phyloP scores from a whole-genome alignment of 2,113 vertebrate species.

The Fulmarus glacialis region DNA sequence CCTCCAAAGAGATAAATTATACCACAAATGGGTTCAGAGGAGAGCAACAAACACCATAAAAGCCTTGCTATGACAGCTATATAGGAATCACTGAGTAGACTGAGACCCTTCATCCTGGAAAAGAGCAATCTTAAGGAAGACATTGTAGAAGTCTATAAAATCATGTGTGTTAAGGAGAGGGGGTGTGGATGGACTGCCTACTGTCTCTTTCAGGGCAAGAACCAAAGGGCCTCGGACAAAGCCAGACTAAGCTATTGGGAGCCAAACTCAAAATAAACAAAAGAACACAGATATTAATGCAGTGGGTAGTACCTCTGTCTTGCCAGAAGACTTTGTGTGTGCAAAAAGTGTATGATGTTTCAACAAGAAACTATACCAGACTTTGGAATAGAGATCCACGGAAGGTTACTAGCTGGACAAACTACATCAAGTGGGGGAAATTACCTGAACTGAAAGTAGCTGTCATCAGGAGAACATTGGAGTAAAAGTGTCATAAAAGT shows the following conservation, averaged over 20 bases:
- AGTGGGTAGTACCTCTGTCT: neutral
- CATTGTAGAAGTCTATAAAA: neutral
- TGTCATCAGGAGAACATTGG: neutral
- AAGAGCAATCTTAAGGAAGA: neutral
- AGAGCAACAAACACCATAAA: neutral
- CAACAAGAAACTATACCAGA: neutral
- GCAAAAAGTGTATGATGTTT: neutral
- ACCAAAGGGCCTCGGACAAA: neutral
- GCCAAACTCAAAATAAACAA: neutral
- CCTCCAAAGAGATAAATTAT: neutral
- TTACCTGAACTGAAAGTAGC: neutral
- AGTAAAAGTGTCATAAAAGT: neutral
- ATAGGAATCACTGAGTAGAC: neutral
- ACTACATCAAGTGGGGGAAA: neutral
- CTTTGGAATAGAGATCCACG: neutral
- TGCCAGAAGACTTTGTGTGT: neutral
- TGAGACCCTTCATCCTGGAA: neutral
- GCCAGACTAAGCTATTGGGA: neutral
- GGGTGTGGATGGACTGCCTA: neutral
- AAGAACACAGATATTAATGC: neutral
- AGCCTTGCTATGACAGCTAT: neutral
- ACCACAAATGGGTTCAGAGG: neutral
- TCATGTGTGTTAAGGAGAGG: neutral
- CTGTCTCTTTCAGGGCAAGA: neutral
- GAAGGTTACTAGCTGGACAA: neutral